Conservation (phyloP, 2,797 vertebrate genomes). For the Lepidocolaptes lacrymiger region DNA sequence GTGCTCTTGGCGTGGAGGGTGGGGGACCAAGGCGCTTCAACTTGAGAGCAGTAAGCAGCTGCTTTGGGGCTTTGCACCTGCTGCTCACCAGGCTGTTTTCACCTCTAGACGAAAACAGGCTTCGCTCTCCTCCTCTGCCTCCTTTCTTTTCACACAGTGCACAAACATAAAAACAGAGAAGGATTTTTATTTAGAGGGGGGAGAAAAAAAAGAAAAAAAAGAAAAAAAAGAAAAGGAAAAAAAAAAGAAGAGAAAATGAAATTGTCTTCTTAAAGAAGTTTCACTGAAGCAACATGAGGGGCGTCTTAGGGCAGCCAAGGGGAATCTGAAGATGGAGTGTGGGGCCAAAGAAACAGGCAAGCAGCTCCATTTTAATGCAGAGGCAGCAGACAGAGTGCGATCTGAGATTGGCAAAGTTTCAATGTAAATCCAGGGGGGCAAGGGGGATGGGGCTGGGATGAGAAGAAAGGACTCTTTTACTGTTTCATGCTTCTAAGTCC, state of each 20-base stretch:
- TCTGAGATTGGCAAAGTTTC: conserved; percentile 85
- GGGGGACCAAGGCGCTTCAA: conserved; percentile 78
- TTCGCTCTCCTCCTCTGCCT: conserved; percentile 57
- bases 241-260: neutral
- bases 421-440: conserved; percentile 81
- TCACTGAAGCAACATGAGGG: conserved; percentile 15
- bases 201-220: neutral
- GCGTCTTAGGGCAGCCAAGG: conserved; percentile 43
- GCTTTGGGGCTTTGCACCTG: conserved; percentile 86
- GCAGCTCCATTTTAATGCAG: conserved; percentile 79
- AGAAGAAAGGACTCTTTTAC: conserved; percentile 83
- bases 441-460: conserved; percentile 71
- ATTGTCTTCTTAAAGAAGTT: conserved; percentile 50
- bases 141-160: conserved; percentile 51
- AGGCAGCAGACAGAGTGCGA: conserved; percentile 78
- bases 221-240: neutral
- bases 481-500: conserved; percentile 81
- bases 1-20: conserved; percentile 83
- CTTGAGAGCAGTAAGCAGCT: conserved; percentile 85
- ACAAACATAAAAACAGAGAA: conserved; percentile 59
- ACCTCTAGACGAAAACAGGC: conserved; percentile 81
- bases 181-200: neutral
- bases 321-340: conserved; percentile 48
- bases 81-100: conserved; percentile 84
- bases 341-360: conserved; percentile 35